Conservation (phyloP, 2,797 vertebrate species). For the Bryconaethiops microstoma region DNA sequence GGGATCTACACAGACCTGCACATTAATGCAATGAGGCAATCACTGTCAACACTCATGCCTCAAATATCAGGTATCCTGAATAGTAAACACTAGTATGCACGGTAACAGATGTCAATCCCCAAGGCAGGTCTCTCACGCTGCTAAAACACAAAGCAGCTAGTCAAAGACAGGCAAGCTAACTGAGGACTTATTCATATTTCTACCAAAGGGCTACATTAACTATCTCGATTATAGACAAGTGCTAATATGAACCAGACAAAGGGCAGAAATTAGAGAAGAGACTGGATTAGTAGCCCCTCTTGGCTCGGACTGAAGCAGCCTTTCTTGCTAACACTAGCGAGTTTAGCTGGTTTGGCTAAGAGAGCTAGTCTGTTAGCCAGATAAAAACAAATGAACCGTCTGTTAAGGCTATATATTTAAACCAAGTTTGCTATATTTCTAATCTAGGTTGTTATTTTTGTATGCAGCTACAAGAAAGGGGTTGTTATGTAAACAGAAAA, state of each 20-base stretch:
- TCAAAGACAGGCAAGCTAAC: neutral
- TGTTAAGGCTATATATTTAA: neutral
- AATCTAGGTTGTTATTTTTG: neutral
- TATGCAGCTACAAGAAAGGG: neutral
- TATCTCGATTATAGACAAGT: neutral
- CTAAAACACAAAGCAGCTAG: constrained; percentile 36
- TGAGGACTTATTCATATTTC: neutral
- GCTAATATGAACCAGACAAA: neutral
- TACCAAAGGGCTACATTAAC: neutral
- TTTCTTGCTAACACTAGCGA: neutral
- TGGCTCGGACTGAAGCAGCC: neutral
- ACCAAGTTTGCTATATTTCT: neutral
- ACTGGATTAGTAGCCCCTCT: neutral
- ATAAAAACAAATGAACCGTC: neutral
- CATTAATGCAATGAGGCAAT: neutral
- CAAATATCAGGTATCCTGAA: neutral
- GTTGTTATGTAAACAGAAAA: neutral
- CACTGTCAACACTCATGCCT: neutral
- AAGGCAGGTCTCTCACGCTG: neutral
- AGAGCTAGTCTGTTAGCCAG: neutral
- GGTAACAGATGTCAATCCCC: neutral
- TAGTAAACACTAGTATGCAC: neutral
- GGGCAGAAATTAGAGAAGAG: too few relatives aligned
- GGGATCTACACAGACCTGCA: neutral
- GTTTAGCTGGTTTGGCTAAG: neutral